phyloP scores from a whole-genome alignment of 2,888 invertebrate species.

The Orchesella flavescens region DNA sequence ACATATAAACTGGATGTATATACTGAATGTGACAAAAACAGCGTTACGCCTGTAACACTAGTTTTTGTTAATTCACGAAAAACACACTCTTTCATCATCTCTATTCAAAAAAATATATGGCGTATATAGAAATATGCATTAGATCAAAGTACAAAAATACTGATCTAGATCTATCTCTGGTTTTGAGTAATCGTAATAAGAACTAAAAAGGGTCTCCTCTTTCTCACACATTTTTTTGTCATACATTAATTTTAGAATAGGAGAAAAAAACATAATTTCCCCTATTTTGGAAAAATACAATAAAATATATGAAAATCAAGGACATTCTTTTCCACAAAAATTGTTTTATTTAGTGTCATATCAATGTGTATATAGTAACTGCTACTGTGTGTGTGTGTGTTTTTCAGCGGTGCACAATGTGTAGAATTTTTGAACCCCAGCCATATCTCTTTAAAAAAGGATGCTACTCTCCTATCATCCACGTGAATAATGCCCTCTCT shows the following conservation, averaged over 20 bases:
- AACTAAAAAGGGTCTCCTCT: neutral
- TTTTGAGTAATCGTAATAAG: too few relatives aligned
- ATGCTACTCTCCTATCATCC: neutral
- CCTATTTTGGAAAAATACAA: slow-evolving; percentile 38
- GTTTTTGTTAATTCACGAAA: too few relatives aligned
- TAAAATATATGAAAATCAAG: slow-evolving; percentile 46
- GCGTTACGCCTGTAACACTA: too few relatives aligned
- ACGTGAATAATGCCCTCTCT: slow-evolving; percentile 39
- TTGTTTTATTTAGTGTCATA: slow-evolving; percentile 29
- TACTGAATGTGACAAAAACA: too few relatives aligned
- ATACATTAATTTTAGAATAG: neutral
- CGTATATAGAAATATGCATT: too few relatives aligned
- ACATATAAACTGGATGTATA: too few relatives aligned
- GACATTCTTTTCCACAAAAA: slow-evolving; percentile 32
- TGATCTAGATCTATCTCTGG: too few relatives aligned
- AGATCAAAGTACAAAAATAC: too few relatives aligned
- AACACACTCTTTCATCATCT: too few relatives aligned
- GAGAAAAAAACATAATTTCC: slow-evolving; percentile 44
- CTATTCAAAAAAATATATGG: too few relatives aligned
- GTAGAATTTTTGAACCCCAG: neutral
- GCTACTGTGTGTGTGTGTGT: neutral
- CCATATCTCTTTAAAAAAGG: slow-evolving; percentile 30
- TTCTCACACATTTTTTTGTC: slow-evolving; percentile 29
- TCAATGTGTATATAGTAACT: slow-evolving; percentile 29
- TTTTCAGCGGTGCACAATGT: too few relatives aligned